Conservation (phyloP, 2,888 invertebrate species). For the Willowsia nigromaculata region DNA sequence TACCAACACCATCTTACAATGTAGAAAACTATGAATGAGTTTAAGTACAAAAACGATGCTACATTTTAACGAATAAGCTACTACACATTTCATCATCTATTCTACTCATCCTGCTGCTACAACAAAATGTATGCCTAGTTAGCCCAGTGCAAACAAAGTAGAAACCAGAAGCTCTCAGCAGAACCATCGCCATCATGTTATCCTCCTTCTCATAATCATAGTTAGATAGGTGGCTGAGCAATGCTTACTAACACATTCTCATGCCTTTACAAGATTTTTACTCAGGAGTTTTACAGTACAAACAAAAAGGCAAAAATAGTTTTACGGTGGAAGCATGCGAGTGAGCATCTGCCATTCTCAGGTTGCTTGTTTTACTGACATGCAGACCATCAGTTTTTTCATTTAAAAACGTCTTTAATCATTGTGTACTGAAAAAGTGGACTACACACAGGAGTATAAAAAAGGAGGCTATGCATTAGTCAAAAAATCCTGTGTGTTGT, state of each 20-base stretch:
- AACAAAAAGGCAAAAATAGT: slow-evolving; percentile 9
- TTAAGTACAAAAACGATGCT: no score
- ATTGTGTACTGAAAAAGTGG: no score
- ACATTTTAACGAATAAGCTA: no score
- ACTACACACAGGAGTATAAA: no score
- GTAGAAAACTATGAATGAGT: no score
- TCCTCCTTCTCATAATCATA: neutral
- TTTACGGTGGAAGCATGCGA: slow-evolving; percentile 21
- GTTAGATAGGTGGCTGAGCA: no score
- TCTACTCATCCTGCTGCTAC: neutral
- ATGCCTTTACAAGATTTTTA: neutral
- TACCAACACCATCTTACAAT: no score
- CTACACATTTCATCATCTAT: no score
- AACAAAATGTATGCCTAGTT: neutral
- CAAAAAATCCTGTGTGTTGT: neutral
- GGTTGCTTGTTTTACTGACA: neutral
- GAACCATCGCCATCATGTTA: neutral
- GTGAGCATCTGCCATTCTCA: slow-evolving; percentile 8
- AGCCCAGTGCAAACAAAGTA: neutral
- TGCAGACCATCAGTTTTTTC: neutral
- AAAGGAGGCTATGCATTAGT: neutral
- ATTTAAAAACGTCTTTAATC: neutral
- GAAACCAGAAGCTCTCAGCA: neutral
- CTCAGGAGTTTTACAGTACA: neutral
- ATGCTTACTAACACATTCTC: no score